These are phyloP conservation scores for Loris lydekkerianus DNA, from an alignment of 2,797 vertebrate species.

Conservation along the genomic window DNA sequence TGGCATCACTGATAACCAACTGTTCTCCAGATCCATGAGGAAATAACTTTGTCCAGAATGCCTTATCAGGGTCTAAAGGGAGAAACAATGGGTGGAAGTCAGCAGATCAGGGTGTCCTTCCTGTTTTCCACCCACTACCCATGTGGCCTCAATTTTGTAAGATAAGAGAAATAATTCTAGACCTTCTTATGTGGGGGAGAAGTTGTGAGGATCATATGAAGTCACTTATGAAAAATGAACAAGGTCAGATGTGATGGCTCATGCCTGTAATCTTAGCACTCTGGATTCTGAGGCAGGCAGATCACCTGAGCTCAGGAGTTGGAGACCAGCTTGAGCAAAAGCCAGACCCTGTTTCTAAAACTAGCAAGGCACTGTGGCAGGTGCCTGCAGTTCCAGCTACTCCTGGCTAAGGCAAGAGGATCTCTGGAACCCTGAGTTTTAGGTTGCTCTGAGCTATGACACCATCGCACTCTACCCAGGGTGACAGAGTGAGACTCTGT, in stretches of 20 bases:
- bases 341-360: too few species aligned
- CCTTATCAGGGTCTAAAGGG: not conserved
- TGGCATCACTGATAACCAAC: not conserved
- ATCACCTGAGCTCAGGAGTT: too few species aligned
- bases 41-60: constrained; percentile 3
- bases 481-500: too few species aligned
- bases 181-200: not conserved
- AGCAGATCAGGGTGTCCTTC: not conserved
- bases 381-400: too few species aligned
- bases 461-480: too few species aligned
- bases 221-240: not conserved
- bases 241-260: not conserved
- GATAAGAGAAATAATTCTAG: constrained; percentile 3
- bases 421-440: too few species aligned
- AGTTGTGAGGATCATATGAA: not conserved
- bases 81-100: not conserved
- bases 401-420: too few species aligned
- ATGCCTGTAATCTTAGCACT: too few species aligned
- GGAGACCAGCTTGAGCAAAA: too few species aligned
- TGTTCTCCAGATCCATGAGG: not conserved
- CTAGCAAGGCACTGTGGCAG: too few species aligned
- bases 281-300: too few species aligned
- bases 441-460: too few species aligned
- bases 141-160: not conserved
- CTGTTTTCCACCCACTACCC: not conserved